Conservation (phyloP, 2,888 invertebrate genomes). For the Eupithecia centaureata region DNA sequence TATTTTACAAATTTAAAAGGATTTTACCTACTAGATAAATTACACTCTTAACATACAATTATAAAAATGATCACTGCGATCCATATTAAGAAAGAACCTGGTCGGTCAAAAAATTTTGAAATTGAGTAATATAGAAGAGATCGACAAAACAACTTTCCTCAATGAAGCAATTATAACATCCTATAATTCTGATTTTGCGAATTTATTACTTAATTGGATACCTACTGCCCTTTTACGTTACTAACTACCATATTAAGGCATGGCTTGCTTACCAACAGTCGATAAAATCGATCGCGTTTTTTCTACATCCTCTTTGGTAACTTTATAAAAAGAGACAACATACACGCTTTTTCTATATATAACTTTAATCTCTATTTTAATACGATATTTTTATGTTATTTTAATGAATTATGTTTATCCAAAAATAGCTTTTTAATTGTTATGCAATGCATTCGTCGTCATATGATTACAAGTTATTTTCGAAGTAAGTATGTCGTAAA, state of each 20-base stretch:
- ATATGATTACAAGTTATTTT: neutral
- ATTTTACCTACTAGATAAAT: neutral
- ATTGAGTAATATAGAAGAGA: neutral
- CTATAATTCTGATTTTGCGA: constrained; percentile 9
- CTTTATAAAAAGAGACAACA: neutral
- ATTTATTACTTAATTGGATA: constrained; percentile 17
- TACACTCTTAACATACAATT: neutral
- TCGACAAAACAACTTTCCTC: neutral
- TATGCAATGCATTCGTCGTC: neutral
- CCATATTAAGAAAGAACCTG: neutral
- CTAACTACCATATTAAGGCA: constrained; percentile 5
- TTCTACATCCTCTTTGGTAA: neutral
- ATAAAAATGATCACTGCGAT: neutral
- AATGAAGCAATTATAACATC: constrained; percentile 14
- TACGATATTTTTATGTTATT: neutral
- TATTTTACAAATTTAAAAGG: neutral
- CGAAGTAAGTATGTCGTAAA: too few species aligned
- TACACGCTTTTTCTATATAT: neutral
- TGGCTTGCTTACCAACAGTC: neutral
- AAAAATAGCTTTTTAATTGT: neutral
- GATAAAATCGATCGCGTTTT: neutral
- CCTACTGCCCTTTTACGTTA: constrained; percentile 23
- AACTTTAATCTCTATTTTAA: too few species aligned
- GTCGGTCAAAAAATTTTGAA: neutral
- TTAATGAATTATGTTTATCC: too few species aligned